Evolutionary conservation across 2,888 invertebrate species (phyloP), one percentile per base, ranked within the genome.

Genomic region (Parascotia fuliginaria): DNA sequence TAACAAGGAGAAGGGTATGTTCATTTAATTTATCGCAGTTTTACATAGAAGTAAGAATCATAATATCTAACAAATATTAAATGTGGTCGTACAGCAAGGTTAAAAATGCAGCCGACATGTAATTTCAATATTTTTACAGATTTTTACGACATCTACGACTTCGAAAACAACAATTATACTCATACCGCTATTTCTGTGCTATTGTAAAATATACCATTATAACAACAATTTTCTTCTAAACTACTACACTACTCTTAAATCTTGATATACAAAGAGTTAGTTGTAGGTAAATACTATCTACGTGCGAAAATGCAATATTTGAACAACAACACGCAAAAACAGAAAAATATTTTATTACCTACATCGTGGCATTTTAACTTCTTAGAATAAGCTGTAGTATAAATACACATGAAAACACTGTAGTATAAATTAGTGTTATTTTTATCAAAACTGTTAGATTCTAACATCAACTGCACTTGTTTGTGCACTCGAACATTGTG

Each of bases 391-490:
- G 16, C 11, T 14, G 7, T 7, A 33, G 31, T 31, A 4, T 5
- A 13, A 31, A 12, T 6, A 6, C 7, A 31, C 12, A 2, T 12
- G 5, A 31, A 27, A 50, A 46, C 53, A 38, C 42, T 36, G 33
- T 42, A 37, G 32, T 48, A 39, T 22, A 43, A 22, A 32, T 9
- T 19, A 36, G 22, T 31, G 37, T 38, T 27, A 16, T 15, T 24
- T 24, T 6, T 3, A 6, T 36, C 13, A 14, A 37, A 47, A 12
- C 27, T 33, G 29, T 43, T 47, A 44, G 15, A 13, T 42, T 40
- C 27, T 48, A 27, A 38, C 9, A 55, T 42, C 31, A 56, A 40
- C 31, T 14, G 12, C 49, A 51, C 41, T n/a, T n/a, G n/a, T n/a
- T n/a, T n/a, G n/a, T 22, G 41, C 9, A 53, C n/a, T n/a, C n/a